Evolutionary conservation across 2,113 vertebrate genomes (phyloP).

Genomic region (Macaca nemestrina): DNA sequence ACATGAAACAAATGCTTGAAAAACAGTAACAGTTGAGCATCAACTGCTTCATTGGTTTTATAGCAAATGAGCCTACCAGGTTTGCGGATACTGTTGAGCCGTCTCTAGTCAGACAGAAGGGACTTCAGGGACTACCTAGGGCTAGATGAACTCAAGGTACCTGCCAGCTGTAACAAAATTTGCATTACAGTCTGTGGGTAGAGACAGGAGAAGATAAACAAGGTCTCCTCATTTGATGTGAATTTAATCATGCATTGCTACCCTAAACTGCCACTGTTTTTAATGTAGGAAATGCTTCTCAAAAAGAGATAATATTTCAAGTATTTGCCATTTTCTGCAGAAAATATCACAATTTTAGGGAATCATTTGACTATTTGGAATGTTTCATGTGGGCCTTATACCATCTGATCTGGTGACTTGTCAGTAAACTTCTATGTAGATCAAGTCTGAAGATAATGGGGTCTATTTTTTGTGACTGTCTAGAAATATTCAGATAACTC

Average conservation of each 20-base stretch:
- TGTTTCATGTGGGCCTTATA: neutral
- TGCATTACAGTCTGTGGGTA: slow-evolving; percentile 45
- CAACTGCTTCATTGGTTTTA: slow-evolving; percentile 14
- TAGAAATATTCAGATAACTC: slow-evolving; percentile 23
- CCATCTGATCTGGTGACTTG: neutral
- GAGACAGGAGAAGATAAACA: slow-evolving; percentile 69
- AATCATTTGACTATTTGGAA: neutral
- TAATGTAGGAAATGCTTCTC: slow-evolving; percentile 63
- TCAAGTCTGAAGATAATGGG: neutral
- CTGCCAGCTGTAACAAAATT: slow-evolving; percentile 9
- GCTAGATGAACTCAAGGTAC: neutral
- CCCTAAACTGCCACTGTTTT: slow-evolving; percentile 65
- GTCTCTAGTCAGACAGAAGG: neutral
- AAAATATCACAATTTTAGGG: slow-evolving; percentile 15
- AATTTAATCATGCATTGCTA: slow-evolving; percentile 52
- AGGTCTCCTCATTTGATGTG: slow-evolving; percentile 55
- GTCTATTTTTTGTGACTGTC: neutral
- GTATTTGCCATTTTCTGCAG: slow-evolving; percentile 10
- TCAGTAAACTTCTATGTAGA: slow-evolving; percentile 7
- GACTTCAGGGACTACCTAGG: neutral
- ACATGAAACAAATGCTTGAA: slow-evolving; percentile 40
- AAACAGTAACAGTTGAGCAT: slow-evolving; percentile 13
- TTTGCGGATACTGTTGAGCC: neutral
- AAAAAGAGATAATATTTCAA: slow-evolving; percentile 63
- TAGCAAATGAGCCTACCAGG: neutral